Conservation (phyloP, 2,888 invertebrate genomes). For the Phragmatobia fuliginosa region DNA sequence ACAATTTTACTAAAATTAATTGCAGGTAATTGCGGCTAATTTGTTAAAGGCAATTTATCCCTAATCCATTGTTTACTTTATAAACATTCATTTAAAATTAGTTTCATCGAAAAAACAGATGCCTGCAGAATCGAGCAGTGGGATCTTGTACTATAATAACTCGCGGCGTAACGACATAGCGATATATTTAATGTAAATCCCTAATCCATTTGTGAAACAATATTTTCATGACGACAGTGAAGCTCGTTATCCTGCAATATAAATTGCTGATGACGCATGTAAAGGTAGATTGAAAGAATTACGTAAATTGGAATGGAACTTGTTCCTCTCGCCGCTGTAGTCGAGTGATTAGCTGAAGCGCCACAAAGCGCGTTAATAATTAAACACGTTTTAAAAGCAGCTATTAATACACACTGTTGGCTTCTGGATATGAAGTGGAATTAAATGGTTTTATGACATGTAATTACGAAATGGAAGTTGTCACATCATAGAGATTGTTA, state of each 20-base stretch:
- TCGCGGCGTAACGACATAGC: neutral
- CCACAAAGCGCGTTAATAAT: neutral
- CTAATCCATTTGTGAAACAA: neutral
- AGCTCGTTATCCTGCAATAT: neutral
- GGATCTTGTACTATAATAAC: too few species aligned
- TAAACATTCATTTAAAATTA: too few species aligned
- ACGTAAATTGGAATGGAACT: neutral
- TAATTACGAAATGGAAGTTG: constrained; percentile 6
- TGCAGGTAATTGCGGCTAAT: too few species aligned
- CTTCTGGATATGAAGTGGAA: neutral
- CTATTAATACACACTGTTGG: neutral
- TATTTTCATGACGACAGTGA: neutral
- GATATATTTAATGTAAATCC: neutral
- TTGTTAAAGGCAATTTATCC: too few species aligned
- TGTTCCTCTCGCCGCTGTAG: neutral
- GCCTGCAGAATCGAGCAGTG: too few species aligned
- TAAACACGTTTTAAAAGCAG: neutral
- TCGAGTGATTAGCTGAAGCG: neutral
- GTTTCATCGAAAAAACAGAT: too few species aligned
- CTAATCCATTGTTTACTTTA: too few species aligned
- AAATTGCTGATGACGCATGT: neutral
- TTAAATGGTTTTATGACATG: neutral
- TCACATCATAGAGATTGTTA: neutral
- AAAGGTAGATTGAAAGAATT: neutral
- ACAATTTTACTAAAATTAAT: too few species aligned